Evolutionary conservation across 2,113 vertebrate genomes (phyloP), one percentile per base, ranked within the genome.

Genomic region (Prionailurus viverrinus): DNA sequence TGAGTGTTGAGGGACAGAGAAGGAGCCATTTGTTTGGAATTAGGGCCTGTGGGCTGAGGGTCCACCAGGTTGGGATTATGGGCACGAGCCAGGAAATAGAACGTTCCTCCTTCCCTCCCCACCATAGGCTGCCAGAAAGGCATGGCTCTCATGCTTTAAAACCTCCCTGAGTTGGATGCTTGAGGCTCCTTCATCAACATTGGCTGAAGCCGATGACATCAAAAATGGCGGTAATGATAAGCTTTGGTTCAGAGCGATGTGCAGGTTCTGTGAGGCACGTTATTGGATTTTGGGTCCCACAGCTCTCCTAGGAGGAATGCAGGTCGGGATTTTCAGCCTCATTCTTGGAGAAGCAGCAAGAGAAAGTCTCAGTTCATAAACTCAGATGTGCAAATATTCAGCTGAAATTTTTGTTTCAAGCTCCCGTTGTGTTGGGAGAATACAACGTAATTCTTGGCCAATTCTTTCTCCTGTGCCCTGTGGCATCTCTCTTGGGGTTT

Each of bases 81-180:
- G 85, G 29, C 25, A 39, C 86, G 61, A 25, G 4, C 5, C 16
- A 15, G 2, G 12, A 51, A 39, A 3, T 2, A 13, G 81, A n/a
- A n/a, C 0, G 2, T 13, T 71, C 51, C 36, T 86, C 27, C n/a
- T 69, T 41, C 5, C 33, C 27, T 51, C 31, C 9, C 48, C n/a
- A 23, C 19, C 29, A 13, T 5, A 4, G 18, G 73, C 31, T 36
- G 19, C 27, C 1, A 7, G 74, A 66, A 45, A 5, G 51, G 33
- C 18, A 0, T 5, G 66, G 13, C 21, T 39, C 94, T 76, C 1
- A 0, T 23, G 25, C 18, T 74, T 0, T 4, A 13, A 33, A 39
- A 73, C 12, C 39, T 71, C 19, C 69, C 9, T 0, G 13, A 33
- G 55, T 27, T 74, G 14, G 71, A 10, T 9, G 14, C 51, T 88